Evolutionary conservation across 1,140 invertebrate species (phyloP).

Genomic region (Fopius arisanus): DNA sequence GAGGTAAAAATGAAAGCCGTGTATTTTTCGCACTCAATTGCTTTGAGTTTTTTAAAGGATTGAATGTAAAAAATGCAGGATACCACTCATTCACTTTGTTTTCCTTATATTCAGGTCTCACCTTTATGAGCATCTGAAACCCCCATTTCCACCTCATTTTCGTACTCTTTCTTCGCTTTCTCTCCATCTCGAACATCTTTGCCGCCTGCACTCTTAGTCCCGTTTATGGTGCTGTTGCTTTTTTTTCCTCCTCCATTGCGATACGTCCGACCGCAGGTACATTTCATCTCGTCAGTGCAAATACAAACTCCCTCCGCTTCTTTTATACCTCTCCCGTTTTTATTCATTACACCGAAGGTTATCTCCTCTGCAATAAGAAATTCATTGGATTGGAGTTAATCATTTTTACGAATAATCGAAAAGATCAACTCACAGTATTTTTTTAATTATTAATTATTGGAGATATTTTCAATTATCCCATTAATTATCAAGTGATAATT

Average conservation of each 20-base stretch:
- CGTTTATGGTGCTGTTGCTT: neutral
- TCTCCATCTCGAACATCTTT: conserved; percentile 36
- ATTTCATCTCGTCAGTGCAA: conserved; percentile 63
- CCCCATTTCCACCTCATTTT: conserved; percentile 36
- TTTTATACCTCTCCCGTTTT: conserved; percentile 60
- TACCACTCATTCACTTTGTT: neutral
- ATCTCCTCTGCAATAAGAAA: conserved; percentile 50
- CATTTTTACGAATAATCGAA: neutral
- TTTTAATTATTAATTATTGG: too few relatives aligned
- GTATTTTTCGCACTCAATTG: neutral
- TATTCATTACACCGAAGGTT: conserved; percentile 54
- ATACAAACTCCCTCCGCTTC: conserved; percentile 61
- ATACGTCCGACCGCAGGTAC: conserved; percentile 49
- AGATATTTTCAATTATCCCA: too few relatives aligned
- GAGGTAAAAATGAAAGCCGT: neutral
- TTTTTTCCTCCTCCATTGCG: conserved; percentile 17
- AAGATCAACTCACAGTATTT: neutral
- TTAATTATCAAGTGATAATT: too few relatives aligned
- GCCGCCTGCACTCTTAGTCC: neutral
- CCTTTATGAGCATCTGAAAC: conserved; percentile 48
- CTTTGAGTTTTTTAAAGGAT: too few relatives aligned
- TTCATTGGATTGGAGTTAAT: neutral
- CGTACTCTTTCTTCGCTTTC: conserved; percentile 42
- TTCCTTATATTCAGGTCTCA: conserved; percentile 26
- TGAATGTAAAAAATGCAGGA: neutral